Evolutionary conservation across 1,140 invertebrate species (phyloP).

Genomic region (Macrosteles quadrilineatus): DNA sequence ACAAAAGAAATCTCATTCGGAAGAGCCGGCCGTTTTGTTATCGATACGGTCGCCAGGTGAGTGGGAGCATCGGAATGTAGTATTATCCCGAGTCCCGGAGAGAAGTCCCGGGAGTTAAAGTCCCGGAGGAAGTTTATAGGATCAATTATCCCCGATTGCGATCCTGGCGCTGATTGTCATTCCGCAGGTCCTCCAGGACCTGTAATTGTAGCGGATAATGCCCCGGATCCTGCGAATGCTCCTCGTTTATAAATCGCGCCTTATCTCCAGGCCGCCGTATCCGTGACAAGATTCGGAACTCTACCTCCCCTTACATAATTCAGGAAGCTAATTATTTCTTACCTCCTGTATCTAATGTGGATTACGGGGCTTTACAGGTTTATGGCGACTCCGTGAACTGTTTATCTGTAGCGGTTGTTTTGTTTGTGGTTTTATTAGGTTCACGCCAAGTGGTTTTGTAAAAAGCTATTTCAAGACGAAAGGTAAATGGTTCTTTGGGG

Average conservation of each 20-base stretch:
- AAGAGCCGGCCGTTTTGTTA: conserved; percentile 15
- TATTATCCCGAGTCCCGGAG: conserved; percentile 11
- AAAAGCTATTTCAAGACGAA: too few species aligned
- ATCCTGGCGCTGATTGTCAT: conserved; percentile 14
- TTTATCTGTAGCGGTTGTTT: too few species aligned
- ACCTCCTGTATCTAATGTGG: conserved; percentile 20
- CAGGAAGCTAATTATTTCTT: conserved; percentile 24
- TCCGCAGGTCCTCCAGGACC: neutral
- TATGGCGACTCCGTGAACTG: too few species aligned
- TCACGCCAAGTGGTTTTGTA: too few species aligned
- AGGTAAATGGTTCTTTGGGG: too few species aligned
- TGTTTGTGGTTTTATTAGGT: too few species aligned
- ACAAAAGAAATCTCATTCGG: conserved; percentile 23
- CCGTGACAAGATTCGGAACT: conserved; percentile 2
- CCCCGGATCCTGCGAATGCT: neutral
- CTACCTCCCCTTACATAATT: conserved; percentile 14
- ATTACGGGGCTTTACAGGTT: conserved; percentile 9
- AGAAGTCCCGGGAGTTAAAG: neutral
- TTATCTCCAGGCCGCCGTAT: neutral
- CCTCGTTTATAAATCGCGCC: conserved; percentile 17
- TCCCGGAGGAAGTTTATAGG: conserved; percentile 7
- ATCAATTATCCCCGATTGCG: conserved; percentile 3
- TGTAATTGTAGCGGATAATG: conserved; percentile 13
- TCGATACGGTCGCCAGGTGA: conserved; percentile 1
- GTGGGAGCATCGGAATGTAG: neutral